Percentiles rank a stretch among this genome's conserved stretches.
These are phyloP conservation scores for Apotomis turbidana DNA, from an alignment of 2,888 invertebrate genomes.

Conservation along the genomic window DNA sequence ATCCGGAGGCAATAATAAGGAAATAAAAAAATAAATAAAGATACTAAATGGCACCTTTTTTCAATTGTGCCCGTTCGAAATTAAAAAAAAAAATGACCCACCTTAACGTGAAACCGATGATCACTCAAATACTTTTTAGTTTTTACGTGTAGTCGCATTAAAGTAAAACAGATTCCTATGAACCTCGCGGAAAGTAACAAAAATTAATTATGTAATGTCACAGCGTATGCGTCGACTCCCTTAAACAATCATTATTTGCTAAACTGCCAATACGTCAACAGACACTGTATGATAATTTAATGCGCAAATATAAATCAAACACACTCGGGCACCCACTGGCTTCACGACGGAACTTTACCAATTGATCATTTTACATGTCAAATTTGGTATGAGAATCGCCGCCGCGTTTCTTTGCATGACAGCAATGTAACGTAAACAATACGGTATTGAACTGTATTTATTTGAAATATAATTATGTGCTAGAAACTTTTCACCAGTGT, in stretches of 20 bases:
- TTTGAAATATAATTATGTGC: background rate
- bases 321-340: conserved; percentile 31
- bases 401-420: conserved; percentile 23
- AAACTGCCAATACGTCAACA: conserved; percentile 46
- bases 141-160: too few relatives aligned
- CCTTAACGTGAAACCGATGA: too few relatives aligned
- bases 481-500: background rate
- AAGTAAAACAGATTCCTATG: too few relatives aligned
- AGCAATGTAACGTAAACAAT: conserved; percentile 43
- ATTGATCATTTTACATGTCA: conserved; percentile 43
- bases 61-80: too few relatives aligned
- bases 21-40: too few relatives aligned
- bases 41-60: too few relatives aligned
- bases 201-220: too few relatives aligned
- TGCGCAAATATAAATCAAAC: conserved; percentile 51
- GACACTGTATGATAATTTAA: conserved; percentile 52
- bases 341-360: conserved; percentile 48
- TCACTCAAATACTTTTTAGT: too few relatives aligned
- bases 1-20: too few relatives aligned
- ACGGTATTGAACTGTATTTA: background rate
- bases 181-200: too few relatives aligned
- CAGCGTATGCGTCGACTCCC: conserved; percentile 21
- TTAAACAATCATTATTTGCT: conserved; percentile 46
- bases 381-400: conserved; percentile 22
- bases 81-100: too few relatives aligned